Evolutionary conservation across 1,140 invertebrate genomes (phyloP), one percentile per base, ranked within the genome.

Genomic region (Vanessa atalanta): DNA sequence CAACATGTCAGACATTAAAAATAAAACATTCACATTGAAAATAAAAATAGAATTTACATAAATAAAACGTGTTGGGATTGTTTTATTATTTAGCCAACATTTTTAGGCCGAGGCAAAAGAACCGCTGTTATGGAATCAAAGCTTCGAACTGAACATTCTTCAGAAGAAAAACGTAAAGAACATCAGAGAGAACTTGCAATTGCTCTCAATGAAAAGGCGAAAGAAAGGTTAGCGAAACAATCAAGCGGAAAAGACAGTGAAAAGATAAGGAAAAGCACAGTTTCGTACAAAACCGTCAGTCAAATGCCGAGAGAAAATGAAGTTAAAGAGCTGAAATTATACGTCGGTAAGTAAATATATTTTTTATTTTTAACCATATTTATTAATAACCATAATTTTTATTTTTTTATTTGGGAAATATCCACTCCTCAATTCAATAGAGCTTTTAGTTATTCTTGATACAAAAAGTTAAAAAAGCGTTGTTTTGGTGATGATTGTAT

Each of bases 121-220:
- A 98, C 97, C 64, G 97, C 99, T 7, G 97, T 99, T 11, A 94
- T 99, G 23, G 98, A 99, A 84, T 98, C 97, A 0, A 99, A 99
- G 93, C 94, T 99, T 8, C 94, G 99, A 83, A 98, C 97, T 65
- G 99, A 99, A 88, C 96, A 97, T 80, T 98, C 98, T 26, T 96
- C 98, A 0, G 99, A 99, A 93, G 99, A 99, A 81, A 99, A 99
- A 91, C 94, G 99, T 20, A 98, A 99, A 84, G 95, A 98, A 83
- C 98, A 99, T 94, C 99, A 99, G 88, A 97, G 98, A 81, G 98
- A 99, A 93, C 93, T 99, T 47, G 98, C 97, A 0, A 94, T 96
- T 64, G 95, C 96, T 71, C 91, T 99, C 12, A 99, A 99, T 87
- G 97, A 98, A 87, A 96, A 97, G 66, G 99, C 99, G 0, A 96